Conservation (phyloP, 2,797 vertebrate genomes). For the Micropoecilia bifurca region DNA sequence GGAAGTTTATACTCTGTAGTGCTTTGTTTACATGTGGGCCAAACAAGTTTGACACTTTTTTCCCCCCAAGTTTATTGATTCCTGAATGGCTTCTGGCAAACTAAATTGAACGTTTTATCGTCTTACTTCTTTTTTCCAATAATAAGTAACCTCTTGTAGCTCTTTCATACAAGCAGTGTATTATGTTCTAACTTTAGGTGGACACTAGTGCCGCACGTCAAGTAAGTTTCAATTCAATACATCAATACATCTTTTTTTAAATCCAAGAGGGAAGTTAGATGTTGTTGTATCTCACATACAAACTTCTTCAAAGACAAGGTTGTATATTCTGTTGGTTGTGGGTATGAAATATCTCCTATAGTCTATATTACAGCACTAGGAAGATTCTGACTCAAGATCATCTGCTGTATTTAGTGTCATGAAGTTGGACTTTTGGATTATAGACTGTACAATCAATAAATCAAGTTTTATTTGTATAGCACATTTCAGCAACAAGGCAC, state of each 20-base stretch:
- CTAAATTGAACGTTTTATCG: background rate
- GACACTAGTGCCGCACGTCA: background rate
- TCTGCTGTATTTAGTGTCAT: background rate
- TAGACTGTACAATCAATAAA: background rate
- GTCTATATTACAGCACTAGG: background rate
- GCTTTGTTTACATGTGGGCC: background rate
- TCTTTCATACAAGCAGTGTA: background rate
- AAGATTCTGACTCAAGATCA: background rate
- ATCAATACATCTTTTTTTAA: too few species aligned
- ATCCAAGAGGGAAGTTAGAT: background rate
- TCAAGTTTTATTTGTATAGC: too few species aligned
- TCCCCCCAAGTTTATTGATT: background rate
- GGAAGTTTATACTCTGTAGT: constrained; percentile 3
- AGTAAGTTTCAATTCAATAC: background rate
- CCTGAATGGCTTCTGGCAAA: background rate
- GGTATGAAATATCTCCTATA: background rate
- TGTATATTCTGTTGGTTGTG: background rate
- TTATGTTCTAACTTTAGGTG: background rate
- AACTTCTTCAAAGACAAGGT: background rate
- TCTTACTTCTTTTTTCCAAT: background rate
- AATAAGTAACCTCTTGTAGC: background rate
- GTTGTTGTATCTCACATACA: background rate
- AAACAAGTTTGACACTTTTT: background rate
- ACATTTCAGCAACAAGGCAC: too few species aligned
- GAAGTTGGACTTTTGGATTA: background rate